Evolutionary conservation across 1,140 invertebrate genomes (phyloP), one percentile per base, ranked within the genome.

Genomic region (Drosophila takahashii): DNA sequence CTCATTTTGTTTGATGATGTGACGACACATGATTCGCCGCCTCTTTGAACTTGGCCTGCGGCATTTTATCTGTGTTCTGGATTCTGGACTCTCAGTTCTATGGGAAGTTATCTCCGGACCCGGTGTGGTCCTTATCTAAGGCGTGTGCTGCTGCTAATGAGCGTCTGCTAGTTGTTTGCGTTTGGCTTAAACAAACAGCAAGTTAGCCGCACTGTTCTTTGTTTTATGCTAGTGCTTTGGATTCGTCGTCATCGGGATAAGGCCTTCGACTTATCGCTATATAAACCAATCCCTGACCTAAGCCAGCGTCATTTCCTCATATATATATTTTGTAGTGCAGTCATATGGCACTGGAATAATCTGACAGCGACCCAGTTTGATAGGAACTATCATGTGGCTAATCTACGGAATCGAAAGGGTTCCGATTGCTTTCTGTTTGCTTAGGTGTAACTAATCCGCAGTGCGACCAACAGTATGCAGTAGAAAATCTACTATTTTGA

Each of bases 1-100:
- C 74, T 67, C 78, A 83, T 72, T 79, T 83, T 83, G 80, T 75
- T 83, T 81, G 78, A 77, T 77, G 62, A 77, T 73, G 77, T 69
- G 77, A 71, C 80, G 80, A 81, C 79, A 77, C 41, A 48, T 57
- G 71, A 76, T 51, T 75, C 32, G 80, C 56, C 80, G 70, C 47
- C 64, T 52, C 80, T 84, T 83, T 83, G 80, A 83, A 78, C 58
- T 77, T 56, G 64, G n/a, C 56, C 51, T 48, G 37, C 54, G 57
- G 54, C 65, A 22, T 39, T 75, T 57, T 54, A 73, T 73, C 70
- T 44, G 41, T 3, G 8, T 42, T 42, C n/a, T 1, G 39, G 15
- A 44, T 18, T 44, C 15, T 16, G 39, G 3, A 16, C 9, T 41
- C 39, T 15, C 15, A 15, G 3, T 42, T 18, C 41, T 4, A 8